phyloP scores from a whole-genome alignment of 2,888 invertebrate species.

The Thyatira batis region DNA sequence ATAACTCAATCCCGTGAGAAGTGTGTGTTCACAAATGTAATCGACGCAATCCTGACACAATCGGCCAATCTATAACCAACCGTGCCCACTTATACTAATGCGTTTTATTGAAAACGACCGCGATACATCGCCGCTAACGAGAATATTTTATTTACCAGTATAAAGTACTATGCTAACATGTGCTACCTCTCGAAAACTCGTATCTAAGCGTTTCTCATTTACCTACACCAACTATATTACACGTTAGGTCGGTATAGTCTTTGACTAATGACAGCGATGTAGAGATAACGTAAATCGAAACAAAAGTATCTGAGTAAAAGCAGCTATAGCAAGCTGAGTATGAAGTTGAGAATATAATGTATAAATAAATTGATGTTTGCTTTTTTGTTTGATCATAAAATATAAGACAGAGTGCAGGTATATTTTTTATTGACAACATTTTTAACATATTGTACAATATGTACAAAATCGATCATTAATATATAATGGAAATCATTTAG shows the following conservation, averaged over 20 bases:
- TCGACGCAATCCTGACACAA: constrained; percentile 54
- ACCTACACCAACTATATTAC: no score
- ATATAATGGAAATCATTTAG: no score
- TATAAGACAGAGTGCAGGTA: no score
- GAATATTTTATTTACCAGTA: constrained; percentile 45
- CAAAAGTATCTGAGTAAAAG: not conserved
- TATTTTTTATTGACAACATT: no score
- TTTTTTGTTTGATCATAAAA: no score
- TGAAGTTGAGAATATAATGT: not conserved
- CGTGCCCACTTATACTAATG: constrained; percentile 64
- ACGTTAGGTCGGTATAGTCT: not conserved
- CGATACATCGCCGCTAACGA: constrained; percentile 32
- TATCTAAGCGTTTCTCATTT: not conserved
- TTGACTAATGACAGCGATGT: not conserved
- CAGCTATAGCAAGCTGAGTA: not conserved
- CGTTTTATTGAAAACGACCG: constrained; percentile 57
- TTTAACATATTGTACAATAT: no score
- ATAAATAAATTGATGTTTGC: no score
- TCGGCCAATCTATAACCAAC: constrained; percentile 51
- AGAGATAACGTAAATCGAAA: not conserved
- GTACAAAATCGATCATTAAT: no score
- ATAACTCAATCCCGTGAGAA: constrained; percentile 59
- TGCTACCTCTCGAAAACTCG: not conserved
- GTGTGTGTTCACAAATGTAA: constrained; percentile 51
- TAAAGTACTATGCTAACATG: constrained; percentile 17